Evolutionary conservation across 2,888 invertebrate genomes (phyloP).

Genomic region (Drosophila melanocephala): DNA sequence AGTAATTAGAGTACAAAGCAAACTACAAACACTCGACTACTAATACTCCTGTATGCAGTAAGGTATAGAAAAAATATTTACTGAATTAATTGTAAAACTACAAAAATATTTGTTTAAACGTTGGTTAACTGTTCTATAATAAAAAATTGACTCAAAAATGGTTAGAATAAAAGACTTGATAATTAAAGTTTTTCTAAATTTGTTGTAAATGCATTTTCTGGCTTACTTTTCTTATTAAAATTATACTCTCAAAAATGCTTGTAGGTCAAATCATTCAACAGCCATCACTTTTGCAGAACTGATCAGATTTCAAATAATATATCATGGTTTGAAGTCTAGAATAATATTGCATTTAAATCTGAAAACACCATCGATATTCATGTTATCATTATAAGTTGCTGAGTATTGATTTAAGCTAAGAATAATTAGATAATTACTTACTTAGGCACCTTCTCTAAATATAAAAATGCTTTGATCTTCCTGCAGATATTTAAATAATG

Average conservation of each 20-base stretch:
- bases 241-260: accelerated
- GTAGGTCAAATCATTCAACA: not conserved
- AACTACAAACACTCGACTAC: not conserved
- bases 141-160: not conserved
- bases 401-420: too few relatives aligned
- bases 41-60: not conserved
- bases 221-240: not conserved
- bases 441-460: not conserved
- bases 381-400: not conserved
- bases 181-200: accelerated
- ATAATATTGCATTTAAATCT: not conserved
- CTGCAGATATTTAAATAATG: constrained; percentile 87
- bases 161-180: not conserved
- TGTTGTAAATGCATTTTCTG: not conserved
- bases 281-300: not conserved
- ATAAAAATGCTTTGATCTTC: not conserved
- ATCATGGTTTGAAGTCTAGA: not conserved
- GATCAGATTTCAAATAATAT: not conserved
- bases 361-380: not conserved
- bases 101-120: not conserved
- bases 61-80: not conserved
- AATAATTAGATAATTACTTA: not conserved
- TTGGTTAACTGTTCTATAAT: not conserved
- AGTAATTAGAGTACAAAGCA: constrained; percentile 7
- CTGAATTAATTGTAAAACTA: not conserved